These are phyloP conservation scores for Chelidonichthys spinosus DNA, from an alignment of 2,797 vertebrate species.

Conservation along the genomic window DNA sequence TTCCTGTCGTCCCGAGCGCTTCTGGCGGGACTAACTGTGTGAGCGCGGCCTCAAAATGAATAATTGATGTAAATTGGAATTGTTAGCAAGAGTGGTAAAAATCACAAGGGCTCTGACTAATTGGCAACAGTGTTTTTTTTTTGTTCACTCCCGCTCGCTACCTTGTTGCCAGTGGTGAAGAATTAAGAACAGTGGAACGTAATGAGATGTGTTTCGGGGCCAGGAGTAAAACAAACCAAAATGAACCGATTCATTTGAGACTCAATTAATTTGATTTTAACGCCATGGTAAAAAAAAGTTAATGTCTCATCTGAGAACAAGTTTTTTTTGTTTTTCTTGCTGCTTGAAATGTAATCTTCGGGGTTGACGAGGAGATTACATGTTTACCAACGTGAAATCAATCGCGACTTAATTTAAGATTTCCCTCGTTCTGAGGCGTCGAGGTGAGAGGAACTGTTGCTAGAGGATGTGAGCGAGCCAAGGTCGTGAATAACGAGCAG, in stretches of 20 bases:
- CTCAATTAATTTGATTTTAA: constrained; percentile 67
- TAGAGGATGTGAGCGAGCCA: constrained; percentile 17
- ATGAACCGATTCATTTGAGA: constrained; percentile 57
- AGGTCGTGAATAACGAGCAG: constrained; percentile 45
- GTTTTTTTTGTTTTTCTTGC: constrained; percentile 29
- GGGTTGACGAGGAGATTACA: constrained; percentile 25
- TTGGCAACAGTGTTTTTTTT: constrained; percentile 71
- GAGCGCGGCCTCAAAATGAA: constrained; percentile 76
- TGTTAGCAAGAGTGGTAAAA: constrained; percentile 80
- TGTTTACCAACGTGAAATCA: constrained; percentile 34
- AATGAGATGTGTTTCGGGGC: constrained; percentile 63
- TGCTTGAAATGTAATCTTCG: constrained; percentile 24
- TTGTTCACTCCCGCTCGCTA: constrained; percentile 16
- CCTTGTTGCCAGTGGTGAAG: constrained; percentile 66
- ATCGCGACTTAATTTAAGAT: constrained; percentile 4
- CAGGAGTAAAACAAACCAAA: constrained; percentile 44
- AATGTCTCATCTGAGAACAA: constrained; percentile 32
- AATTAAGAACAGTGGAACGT: constrained; percentile 65
- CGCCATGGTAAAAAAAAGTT: constrained; percentile 23
- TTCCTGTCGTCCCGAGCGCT: constrained; percentile 52
- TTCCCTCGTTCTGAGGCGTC: constrained; percentile 21
- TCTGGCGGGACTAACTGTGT: constrained; percentile 60
- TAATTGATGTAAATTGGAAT: constrained; percentile 84
- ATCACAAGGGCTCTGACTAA: constrained; percentile 79
- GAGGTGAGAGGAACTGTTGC: constrained; percentile 3